Percentiles rank a stretch among this genome's conserved stretches.
Evolutionary conservation across 1,140 invertebrate species (phyloP).

Genomic region (Drosophila repletoides): DNA sequence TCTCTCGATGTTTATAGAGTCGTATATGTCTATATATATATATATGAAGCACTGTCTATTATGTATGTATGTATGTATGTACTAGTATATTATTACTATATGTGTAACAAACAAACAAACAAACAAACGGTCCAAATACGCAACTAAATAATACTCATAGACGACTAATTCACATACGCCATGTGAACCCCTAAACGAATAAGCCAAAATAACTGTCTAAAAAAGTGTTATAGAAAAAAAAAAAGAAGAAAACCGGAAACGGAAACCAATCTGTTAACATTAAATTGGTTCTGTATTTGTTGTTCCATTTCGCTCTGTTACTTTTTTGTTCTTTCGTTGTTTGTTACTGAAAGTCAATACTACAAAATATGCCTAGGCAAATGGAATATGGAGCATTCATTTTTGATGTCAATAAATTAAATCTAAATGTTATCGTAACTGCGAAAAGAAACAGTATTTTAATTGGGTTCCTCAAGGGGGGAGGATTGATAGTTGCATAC

Average conservation of each 20-base stretch:
- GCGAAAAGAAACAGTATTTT: constrained; percentile 14
- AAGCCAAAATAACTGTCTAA: background rate
- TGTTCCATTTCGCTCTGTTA: constrained; percentile 28
- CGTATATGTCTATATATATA: constrained; percentile 8
- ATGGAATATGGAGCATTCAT: constrained; percentile 61
- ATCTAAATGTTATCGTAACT: constrained; percentile 68
- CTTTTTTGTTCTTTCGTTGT: constrained; percentile 14
- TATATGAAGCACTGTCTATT: constrained; percentile 9
- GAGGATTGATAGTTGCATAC: background rate
- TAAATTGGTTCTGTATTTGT: background rate
- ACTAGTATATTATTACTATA: constrained; percentile 54
- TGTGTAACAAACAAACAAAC: constrained; percentile 58
- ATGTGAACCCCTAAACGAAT: background rate
- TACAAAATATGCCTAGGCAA: constrained; percentile 53
- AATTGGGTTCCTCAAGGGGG: background rate
- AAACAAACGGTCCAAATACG: constrained; percentile 72
- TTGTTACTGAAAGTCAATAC: constrained; percentile 17
- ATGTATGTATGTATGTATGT: constrained; percentile 9
- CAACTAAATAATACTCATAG: constrained; percentile 68
- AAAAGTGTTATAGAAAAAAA: constrained; percentile 2
- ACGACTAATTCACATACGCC: constrained; percentile 14
- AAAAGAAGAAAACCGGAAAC: constrained; percentile 16
- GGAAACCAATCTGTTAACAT: constrained; percentile 18
- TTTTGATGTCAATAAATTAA: constrained; percentile 76
- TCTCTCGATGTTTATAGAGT: constrained; percentile 33